phyloP scores from a whole-genome alignment of 2,113 vertebrate genomes.

The Chunga burmeisteri region DNA sequence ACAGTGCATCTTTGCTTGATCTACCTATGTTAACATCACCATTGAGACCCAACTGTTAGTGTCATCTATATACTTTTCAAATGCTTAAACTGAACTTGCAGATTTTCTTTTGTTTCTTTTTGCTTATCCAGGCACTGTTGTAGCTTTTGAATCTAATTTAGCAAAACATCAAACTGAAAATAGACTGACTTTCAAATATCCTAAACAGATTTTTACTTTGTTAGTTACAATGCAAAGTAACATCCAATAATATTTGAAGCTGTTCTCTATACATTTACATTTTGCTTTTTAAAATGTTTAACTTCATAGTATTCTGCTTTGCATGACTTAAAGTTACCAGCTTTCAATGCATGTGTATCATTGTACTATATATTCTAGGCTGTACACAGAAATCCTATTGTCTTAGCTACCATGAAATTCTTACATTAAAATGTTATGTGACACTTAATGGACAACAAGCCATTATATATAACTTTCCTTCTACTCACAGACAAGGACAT shows the following conservation, averaged over 20 bases:
- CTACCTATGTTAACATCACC: background rate
- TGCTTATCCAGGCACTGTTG: constrained; percentile 5
- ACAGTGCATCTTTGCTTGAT: background rate
- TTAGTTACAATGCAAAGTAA: background rate
- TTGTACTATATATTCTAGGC: background rate
- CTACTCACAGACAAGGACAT: background rate
- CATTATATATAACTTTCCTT: background rate
- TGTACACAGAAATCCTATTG: background rate
- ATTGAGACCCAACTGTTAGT: background rate
- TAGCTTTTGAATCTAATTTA: background rate
- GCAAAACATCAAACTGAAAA: background rate
- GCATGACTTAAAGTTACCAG: background rate
- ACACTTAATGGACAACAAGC: background rate
- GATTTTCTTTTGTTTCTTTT: background rate
- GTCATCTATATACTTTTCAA: background rate
- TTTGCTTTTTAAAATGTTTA: background rate
- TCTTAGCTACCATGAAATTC: background rate
- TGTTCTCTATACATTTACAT: background rate
- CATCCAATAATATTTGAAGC: background rate
- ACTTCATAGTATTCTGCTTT: background rate
- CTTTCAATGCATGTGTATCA: background rate
- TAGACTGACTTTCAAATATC: background rate
- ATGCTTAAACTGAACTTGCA: background rate
- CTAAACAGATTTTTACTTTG: background rate
- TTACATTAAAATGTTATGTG: background rate